phyloP scores from a whole-genome alignment of 2,113 vertebrate species.

The Xiphorhynchus elegans region DNA sequence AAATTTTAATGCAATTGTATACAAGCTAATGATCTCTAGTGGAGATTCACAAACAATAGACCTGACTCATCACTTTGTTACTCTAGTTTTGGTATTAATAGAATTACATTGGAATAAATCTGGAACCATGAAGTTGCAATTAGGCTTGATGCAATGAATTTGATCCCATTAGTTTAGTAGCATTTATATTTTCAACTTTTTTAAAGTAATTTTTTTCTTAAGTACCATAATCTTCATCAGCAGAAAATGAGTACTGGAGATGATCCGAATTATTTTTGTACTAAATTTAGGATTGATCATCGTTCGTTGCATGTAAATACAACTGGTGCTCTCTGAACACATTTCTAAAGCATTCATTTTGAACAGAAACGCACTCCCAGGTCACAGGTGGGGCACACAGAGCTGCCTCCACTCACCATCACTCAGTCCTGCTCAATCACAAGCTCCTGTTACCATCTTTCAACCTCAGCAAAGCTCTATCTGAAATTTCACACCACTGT shows the following conservation, averaged over 20 bases:
- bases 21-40: not conserved
- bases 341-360: not conserved
- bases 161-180: not conserved
- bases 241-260: not conserved
- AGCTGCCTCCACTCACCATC: not conserved
- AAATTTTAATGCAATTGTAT: constrained; percentile 6
- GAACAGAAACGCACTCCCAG: not conserved
- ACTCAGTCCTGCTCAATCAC: not conserved
- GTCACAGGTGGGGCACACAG: not conserved
- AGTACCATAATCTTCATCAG: not conserved
- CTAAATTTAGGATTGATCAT: not conserved
- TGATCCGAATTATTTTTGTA: not conserved
- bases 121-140: not conserved
- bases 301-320: not conserved
- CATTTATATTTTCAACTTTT: not conserved
- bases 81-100: not conserved
- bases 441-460: not conserved
- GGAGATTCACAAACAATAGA: not conserved
- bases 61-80: not conserved
- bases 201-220: not conserved
- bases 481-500: not conserved
- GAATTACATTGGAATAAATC: not conserved
- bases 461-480: not conserved
- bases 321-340: not conserved
- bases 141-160: not conserved